Percentiles rank a stretch among this genome's conserved stretches.
phyloP scores from a whole-genome alignment of 1,140 invertebrate species.

The Meloidogyne exigua region DNA sequence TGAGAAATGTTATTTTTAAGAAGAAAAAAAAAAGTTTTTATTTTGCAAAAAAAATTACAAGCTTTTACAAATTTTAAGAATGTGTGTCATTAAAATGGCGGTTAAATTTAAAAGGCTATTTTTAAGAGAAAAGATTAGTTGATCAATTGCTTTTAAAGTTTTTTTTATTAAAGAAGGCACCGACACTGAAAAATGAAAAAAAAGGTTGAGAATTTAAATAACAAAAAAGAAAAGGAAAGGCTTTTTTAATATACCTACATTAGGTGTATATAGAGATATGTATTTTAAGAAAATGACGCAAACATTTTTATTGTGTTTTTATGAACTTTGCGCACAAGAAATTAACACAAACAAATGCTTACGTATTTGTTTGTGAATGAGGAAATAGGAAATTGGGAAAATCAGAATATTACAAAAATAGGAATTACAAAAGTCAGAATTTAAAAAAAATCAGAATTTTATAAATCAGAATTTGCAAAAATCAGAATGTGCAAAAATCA shows the following conservation, averaged over 20 bases:
- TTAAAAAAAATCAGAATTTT: not conserved
- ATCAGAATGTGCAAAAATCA: too few species aligned
- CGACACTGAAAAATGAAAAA: not conserved
- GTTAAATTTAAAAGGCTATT: not conserved
- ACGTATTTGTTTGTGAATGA: not conserved
- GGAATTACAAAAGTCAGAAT: not conserved
- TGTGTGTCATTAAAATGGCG: not conserved
- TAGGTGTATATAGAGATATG: too few species aligned
- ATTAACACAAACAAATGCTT: not conserved
- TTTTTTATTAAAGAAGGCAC: not conserved
- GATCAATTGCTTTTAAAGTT: constrained; percentile 5
- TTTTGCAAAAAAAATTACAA: not conserved
- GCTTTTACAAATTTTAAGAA: not conserved
- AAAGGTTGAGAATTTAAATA: not conserved
- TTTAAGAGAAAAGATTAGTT: not conserved
- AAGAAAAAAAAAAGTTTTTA: too few species aligned
- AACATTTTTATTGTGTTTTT: constrained; percentile 2
- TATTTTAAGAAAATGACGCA: constrained; percentile 1
- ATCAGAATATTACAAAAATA: not conserved
- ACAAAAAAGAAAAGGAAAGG: not conserved
- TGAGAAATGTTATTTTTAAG: not conserved
- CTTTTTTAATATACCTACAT: not conserved
- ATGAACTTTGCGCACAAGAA: not conserved
- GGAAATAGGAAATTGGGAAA: not conserved
- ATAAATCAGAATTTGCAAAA: too few species aligned